Evolutionary conservation across 2,888 invertebrate genomes (phyloP), one percentile per base, ranked within the genome.

Genomic region (Scrobipalpa costella): DNA sequence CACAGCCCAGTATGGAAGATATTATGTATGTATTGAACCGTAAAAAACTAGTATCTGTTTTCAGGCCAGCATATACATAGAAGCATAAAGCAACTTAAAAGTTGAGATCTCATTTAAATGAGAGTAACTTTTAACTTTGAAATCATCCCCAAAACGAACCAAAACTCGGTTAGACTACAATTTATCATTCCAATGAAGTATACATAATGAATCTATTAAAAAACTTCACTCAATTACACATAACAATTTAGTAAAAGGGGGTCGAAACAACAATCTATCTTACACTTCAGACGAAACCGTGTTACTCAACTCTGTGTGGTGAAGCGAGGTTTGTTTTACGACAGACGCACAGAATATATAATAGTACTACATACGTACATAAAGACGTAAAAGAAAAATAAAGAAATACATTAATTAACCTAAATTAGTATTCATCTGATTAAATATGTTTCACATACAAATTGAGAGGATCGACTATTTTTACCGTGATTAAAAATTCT

Each of bases 261-360:
- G 85, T 83, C 81, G 79, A 80, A 81, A 76, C 72, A 78, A 79
- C 85, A 72, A 88, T 88, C 78, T 80, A 87, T 89, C 88, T 88
- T 80, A 69, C 68, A 73, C 72, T 75, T 77, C 73, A 70, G 70
- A 71, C 73, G 76, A 50, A 52, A 76, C 73, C 76, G 80, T 81
- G 79, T 80, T 79, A 80, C 80, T 81, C 84, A 81, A 80, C 81
- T 55, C 33, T 5, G 55, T 6, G 15, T 8, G n/a, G 7, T 27
- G 34, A 34, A 55, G 13, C 15, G 15, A 34, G 34, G 8, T n/a
- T 55, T 15, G 7, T 34, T 34, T 15, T 34, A 44, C 44, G 27
- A 19, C 17, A 15, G 2, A 15, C 47, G n/a, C n/a, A n/a, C n/a
- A n/a, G n/a, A n/a, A n/a, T n/a, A n/a, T n/a, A n/a, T n/a, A n/a